Base-by-base conservation (phyloP, 2,113 vertebrate genomes). In the Jacana jacana region DNA sequence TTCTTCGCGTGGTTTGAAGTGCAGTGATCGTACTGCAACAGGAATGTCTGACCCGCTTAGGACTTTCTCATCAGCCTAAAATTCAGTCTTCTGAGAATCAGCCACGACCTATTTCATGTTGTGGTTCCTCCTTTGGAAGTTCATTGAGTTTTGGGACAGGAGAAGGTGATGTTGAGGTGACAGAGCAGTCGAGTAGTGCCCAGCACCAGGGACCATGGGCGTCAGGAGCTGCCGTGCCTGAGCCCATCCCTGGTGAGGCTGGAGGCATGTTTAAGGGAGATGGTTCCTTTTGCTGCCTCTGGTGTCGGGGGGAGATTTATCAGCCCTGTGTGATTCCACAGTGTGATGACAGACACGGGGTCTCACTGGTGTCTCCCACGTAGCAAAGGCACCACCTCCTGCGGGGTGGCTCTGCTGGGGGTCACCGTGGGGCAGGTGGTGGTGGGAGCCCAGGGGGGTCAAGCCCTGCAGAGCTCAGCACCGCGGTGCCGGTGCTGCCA, bases 301-400 rank as follows among this genome's bases (percentile, higher is more conserved):
- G 30, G 8, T 64, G 17, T 9, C 42, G 33, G 23, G 40, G 42
- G 6, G 2, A 40, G 33, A 17, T 75, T 66, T 55, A 30, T 31
- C 60, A 35, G 48, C 60, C n/a, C 66, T 1, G 0, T 11, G 9
- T 31, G 63, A 28, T 57, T 60, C 31, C 0, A 0, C 5, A 51
- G 77, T 40, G 5, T 17, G 55, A 52, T 88, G 75, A 18, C 14
- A 14, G 48, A 18, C 40, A 79, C 88, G 76, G 66, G 73, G 23
- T 39, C 73, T 72, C 70, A 52, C 37, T 37, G 35, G 2, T 6
- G 66, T 6, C 16, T 35, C 57, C 4, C 2, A 0, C 7, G 2
- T 19, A 57, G 85, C 84, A 72, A 54, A 42, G 81, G 66, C 39
- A 22, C 55, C 27, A 9, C 24, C 61, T 88, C 60, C 57, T 6